Base-by-base conservation (phyloP, 2,888 invertebrate species). In the Euclidia mi region DNA sequence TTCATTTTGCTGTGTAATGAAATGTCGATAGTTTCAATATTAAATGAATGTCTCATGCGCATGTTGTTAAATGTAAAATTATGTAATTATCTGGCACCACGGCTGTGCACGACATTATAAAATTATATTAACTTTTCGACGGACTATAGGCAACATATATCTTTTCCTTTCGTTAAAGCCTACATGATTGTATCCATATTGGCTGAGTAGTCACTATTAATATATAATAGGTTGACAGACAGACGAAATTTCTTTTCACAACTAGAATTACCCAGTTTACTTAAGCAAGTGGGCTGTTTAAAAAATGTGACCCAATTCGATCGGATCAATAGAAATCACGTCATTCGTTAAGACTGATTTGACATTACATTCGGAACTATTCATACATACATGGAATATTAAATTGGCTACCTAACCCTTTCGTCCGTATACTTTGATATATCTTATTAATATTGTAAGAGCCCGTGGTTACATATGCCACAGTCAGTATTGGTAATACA, bases 401-500 rank as follows among this genome's bases (percentile, higher is more conserved):
- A 37, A 20, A 40, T 40, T 20, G 15, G 18, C 17, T 37, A 37
- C 11, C 15, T 18, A 18, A 37, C 37, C 37, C 40, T 38, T 38
- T 14, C n/a, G 18, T 40, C 7, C 18, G 40, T 20, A 20, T 11
- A 11, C 40, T 12, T 4, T 20, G 2, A 40, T 20, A 20, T 17
- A 7, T 18, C 20, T 18, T 40, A 40, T 40, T 40, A 40, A 40
- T 40, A 40, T 40, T 40, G 40, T 20, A 40, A 9, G 14, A 40
- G 10, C 10, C 3, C 0, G 3, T 20, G 37, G n/a, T 7, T 18
- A 18, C 10, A 18, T 15, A 38, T 15, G 0, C 4, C n/a, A 15
- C 0, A 4, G 40, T 11, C 40, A 40, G 7, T 2, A 34, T 15
- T 4, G 14, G 2, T 2, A 1, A 14, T 14, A 14, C 14, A 14